phyloP scores from a whole-genome alignment of 1,140 invertebrate species.

The Idris sp. region DNA sequence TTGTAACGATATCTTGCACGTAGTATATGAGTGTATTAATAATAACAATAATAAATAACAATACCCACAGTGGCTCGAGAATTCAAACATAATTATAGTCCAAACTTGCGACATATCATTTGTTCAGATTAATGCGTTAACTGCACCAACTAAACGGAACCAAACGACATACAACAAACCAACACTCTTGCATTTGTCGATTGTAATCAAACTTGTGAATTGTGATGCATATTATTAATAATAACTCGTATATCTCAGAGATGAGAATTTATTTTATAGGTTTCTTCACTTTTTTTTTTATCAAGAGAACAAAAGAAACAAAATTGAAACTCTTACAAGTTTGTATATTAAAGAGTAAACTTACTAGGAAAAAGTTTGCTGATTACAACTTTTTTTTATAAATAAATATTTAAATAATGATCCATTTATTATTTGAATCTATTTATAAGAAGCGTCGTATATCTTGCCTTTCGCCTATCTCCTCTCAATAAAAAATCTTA shows the following conservation, averaged over 20 bases:
- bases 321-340: no score
- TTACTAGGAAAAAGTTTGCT: no score
- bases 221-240: conserved; percentile 36
- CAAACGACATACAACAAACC: conserved; percentile 39
- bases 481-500: conserved; percentile 36
- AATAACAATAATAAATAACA: conserved; percentile 62
- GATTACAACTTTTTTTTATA: no score
- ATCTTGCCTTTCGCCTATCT: conserved; percentile 22
- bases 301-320: no score
- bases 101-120: conserved; percentile 66
- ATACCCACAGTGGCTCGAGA: conserved; percentile 68
- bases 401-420: no score
- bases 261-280: conserved; percentile 23
- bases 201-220: conserved; percentile 48
- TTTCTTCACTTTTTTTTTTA: conserved; percentile 16
- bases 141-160: conserved; percentile 43
- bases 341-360: no score
- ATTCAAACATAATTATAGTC: conserved; percentile 74
- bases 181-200: conserved; percentile 42
- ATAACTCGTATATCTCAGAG: conserved; percentile 1
- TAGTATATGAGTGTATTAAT: conserved; percentile 70
- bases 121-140: conserved; percentile 52
- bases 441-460: conserved; percentile 14
- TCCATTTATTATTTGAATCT: background rate
- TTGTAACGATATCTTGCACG: conserved; percentile 42